Evolutionary conservation across 2,797 vertebrate species (phyloP), one percentile per base, ranked within the genome.

Genomic region (Hippoglossus hippoglossus): DNA sequence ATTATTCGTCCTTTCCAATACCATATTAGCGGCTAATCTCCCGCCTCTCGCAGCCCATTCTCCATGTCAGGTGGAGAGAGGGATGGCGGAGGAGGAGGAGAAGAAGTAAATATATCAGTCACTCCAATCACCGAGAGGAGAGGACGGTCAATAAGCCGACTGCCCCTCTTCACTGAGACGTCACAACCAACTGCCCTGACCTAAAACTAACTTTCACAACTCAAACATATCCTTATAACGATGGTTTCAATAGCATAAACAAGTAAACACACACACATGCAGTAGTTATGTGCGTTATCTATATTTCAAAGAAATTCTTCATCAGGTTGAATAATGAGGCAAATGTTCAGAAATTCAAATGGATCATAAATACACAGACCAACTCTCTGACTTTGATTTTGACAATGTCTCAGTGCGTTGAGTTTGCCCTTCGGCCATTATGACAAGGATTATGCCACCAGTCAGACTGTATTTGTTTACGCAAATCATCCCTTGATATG

Each of bases 401-500:
- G 83, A 84, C 70, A 76, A 85, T 81, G 77, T 86, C 79, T 81
- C 71, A 58, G 68, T 78, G 74, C 77, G 77, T 89, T 82, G 86
- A 63, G 47, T 85, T 84, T 75, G 71, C 75, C 87, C 77, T 85
- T 80, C 53, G 79, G 87, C 82, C 75, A 79, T 79, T 76, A 68
- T 61, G 75, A 84, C 67, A 75, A n/a, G 61, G 74, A 84, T 88
- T 77, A 84, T 77, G 79, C 73, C 86, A 82, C 73, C 75, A 87
- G 85, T 83, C 85, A 86, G 77, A 50, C 81, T 74, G 62, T 77
- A 83, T 90, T 89, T 86, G 80, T 90, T 89, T 84, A 84, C 52
- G 50, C 66, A 82, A 84, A 89, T 84, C 81, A 81, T 76, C 63
- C 50, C 77, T 79, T 83, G 72, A 80, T 81, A 67, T 77, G 56